Base-by-base conservation (phyloP, 37 sponge, comb jelly and placozoan species). In the Tethya wilhelma region DNA sequence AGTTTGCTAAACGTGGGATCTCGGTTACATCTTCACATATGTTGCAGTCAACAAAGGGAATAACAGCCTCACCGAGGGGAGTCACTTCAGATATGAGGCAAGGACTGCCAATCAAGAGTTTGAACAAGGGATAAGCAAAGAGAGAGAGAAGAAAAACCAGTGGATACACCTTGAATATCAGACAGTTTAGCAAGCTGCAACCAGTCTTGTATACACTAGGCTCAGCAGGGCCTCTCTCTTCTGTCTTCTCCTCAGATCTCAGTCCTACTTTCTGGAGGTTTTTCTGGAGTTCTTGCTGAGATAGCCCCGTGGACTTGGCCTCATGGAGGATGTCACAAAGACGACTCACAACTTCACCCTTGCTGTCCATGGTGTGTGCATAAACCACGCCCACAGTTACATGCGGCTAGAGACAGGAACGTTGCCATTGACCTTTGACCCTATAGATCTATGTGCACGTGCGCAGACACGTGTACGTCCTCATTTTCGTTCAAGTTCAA, bases 21-120 rank as follows among this genome's bases (percentile, higher is more conserved):
- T 73, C 80, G 0, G 59, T 59, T 2, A 88, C 39, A 0, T 75
- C 83, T 30, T 68, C 45, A 36, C 89, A 87, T 36, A 87, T 31
- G 14, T 59, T 56, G 58, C 84, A 84, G 59, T 84, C 41, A 26
- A 84, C 26, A 5, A 75, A 2, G 1, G 75, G 75, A 6, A 28
- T 57, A 17, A 75, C 56, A 1, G 59, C 42, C 22, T 81, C 88
- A 34, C 59, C 81, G 40, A 80, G 36, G n/a, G 71, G 76, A 23
- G 31, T 44, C 19, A 60, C 8, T 53, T 84, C 69, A 23, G 71
- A 6, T 34, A 87, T 25, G 0, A 87, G 88, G 42, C 88, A 87
- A 0, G 81, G 75, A 19, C 44, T 36, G 8, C 58, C 60, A 3
- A 36, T 38, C 30, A 73, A 41, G 38, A 75, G 19, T 30, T 49